phyloP scores from a whole-genome alignment of 2,113 vertebrate species.

The Megaceryle maxima region DNA sequence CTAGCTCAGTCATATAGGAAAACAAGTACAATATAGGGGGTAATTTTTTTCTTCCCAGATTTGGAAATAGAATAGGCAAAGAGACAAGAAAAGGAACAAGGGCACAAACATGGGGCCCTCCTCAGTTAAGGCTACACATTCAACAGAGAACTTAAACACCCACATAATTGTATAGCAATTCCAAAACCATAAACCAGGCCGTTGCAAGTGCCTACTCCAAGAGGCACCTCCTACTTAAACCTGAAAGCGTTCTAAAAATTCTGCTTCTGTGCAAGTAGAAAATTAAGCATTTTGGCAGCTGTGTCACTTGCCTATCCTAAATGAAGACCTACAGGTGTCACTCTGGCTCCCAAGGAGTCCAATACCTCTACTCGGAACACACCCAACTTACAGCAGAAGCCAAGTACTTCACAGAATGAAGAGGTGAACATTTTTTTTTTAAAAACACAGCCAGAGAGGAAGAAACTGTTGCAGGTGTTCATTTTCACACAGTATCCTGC shows the following conservation, averaged over 20 bases:
- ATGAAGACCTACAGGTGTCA: neutral
- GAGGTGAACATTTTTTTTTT: neutral
- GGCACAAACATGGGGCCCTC: neutral
- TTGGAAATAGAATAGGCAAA: neutral
- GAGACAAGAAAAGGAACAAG: neutral
- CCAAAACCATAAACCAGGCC: neutral
- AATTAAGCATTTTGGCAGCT: neutral
- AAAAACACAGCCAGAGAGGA: neutral
- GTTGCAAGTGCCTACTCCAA: neutral
- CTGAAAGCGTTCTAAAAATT: neutral
- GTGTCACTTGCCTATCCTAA: neutral
- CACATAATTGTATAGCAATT: neutral
- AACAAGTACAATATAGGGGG: too few species aligned
- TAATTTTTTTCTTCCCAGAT: too few species aligned
- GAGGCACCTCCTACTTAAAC: neutral
- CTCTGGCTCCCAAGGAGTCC: neutral
- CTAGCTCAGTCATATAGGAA: too few species aligned
- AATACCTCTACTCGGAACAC: neutral
- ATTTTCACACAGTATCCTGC: neutral
- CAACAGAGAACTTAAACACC: neutral
- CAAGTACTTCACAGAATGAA: neutral
- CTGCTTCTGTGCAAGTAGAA: neutral
- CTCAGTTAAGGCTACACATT: neutral
- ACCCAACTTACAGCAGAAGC: neutral
- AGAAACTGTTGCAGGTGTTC: neutral